Evolutionary conservation across 2,797 vertebrate species (phyloP).

Genomic region (Limnodromus scolopaceus): DNA sequence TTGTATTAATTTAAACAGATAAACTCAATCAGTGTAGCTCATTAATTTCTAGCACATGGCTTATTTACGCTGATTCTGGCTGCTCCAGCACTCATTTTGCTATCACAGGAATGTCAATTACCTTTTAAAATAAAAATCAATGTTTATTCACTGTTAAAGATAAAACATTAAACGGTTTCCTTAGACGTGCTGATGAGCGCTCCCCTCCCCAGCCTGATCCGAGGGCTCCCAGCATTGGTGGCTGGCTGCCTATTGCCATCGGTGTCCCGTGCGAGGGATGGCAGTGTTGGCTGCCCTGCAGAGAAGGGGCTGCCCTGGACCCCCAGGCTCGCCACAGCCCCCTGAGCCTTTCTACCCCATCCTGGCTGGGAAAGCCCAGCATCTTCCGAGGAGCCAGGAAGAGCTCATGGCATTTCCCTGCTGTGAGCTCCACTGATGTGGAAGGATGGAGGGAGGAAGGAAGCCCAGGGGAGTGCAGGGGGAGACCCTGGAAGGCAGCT

Average conservation of each 20-base stretch:
- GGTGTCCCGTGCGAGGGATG: accelerated
- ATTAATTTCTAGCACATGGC: slow-evolving; percentile 62
- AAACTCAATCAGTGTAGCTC: slow-evolving; percentile 59
- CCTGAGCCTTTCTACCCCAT: neutral
- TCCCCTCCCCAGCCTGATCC: neutral
- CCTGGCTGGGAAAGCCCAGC: neutral
- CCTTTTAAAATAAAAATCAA: slow-evolving; percentile 44
- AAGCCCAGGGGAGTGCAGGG: neutral
- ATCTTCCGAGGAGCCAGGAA: neutral
- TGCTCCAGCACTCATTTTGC: neutral
- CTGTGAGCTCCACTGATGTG: neutral
- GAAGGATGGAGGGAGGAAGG: neutral
- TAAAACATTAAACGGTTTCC: neutral
- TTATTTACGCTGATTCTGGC: slow-evolving; percentile 49
- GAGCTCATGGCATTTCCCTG: neutral
- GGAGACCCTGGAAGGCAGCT: neutral
- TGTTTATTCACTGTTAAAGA: slow-evolving; percentile 26
- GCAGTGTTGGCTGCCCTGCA: accelerated
- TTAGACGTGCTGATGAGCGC: neutral
- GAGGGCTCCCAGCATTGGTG: accelerated
- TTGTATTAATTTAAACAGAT: slow-evolving; percentile 67
- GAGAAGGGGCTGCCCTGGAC: neutral
- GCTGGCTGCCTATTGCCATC: neutral
- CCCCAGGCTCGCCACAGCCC: neutral
- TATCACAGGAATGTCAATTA: slow-evolving; percentile 21